Evolutionary conservation across 2,113 vertebrate species (phyloP), one percentile per base, ranked within the genome.

Genomic region (Sialia sialis): DNA sequence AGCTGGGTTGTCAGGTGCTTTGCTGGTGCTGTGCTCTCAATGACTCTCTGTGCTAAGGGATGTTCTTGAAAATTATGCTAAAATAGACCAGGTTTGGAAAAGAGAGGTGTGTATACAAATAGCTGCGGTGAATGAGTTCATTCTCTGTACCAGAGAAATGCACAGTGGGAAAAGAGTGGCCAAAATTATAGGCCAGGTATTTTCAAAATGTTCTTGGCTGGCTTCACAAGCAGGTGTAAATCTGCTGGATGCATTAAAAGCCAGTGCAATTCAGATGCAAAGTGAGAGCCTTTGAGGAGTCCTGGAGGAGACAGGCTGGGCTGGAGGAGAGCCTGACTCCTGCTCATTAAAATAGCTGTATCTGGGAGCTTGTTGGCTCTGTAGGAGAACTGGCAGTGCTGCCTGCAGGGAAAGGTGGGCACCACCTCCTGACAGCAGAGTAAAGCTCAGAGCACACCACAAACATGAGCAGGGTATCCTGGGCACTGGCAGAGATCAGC

Each of bases 201-300:
- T 95, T 94, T 84, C 54, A 66, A 76, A 83, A 72, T 69, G 89
- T 94, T 94, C 89, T 95, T 95, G 94, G 95, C 94, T 70, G 66
- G 49, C 70, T 91, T 23, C 39, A 9, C 58, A 3, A 44, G 23
- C 94, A 96, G 96, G 94, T 96, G 94, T 88, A 86, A 92, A 95
- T 85, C 89, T 91, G 81, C 70, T 79, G 87, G 78, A 43, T 52
- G 89, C 41, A 38, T 69, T 67, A 62, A 54, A 25, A 91, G 25
- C 0, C 20, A 89, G 51, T 2, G 43, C 72, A 70, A 58, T 18
- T 79, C 85, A 55, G 77, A 68, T 76, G 73, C 11, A 4, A 60
- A 80, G 86, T 6, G 26, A 66, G 62, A 93, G 58, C 39, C 46
- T 91, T 85, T 62, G 34, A 95, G 89, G 63, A 87, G 67, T n/a